Conservation (phyloP, 2,888 invertebrate genomes). For the Uloborus plumipes region DNA sequence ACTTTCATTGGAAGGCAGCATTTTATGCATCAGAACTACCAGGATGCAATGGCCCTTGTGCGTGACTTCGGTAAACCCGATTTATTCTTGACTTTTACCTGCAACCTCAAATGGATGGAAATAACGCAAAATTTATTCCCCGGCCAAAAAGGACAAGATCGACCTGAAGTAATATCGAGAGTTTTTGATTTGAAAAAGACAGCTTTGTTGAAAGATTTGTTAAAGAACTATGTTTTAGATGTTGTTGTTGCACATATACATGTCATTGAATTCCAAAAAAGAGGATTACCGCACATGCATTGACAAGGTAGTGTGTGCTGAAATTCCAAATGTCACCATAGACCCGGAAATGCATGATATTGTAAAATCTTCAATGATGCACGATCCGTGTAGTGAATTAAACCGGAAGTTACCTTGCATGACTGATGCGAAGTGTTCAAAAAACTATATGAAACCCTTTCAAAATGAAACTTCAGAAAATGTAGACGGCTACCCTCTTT, state of each 20-base stretch:
- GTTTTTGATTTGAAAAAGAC: conserved; percentile 68
- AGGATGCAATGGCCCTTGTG: conserved; percentile 73
- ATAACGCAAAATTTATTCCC: conserved; percentile 69
- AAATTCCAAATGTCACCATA: not conserved
- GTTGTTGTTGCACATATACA: conserved; percentile 54
- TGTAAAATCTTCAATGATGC: not conserved
- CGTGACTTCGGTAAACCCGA: conserved; percentile 68
- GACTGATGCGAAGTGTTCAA: not conserved
- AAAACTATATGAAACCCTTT: not conserved
- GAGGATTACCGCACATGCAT: conserved; percentile 40
- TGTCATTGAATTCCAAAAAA: conserved; percentile 68
- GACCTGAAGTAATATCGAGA: conserved; percentile 70
- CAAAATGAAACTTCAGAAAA: not conserved
- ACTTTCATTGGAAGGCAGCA: conserved; percentile 69
- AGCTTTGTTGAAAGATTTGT: conserved; percentile 31
- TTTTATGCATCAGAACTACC: conserved; percentile 70
- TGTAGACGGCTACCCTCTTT: too few species aligned
- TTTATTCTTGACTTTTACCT: conserved; percentile 72
- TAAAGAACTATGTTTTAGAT: conserved; percentile 66
- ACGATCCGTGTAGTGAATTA: too few species aligned
- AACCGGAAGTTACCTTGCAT: too few species aligned
- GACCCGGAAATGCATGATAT: not conserved
- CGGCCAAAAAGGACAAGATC: conserved; percentile 66
- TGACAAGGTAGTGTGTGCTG: conserved; percentile 4
- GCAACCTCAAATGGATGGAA: conserved; percentile 72